Conservation (phyloP, 2,113 vertebrate species). For the Phocoena sinus region DNA sequence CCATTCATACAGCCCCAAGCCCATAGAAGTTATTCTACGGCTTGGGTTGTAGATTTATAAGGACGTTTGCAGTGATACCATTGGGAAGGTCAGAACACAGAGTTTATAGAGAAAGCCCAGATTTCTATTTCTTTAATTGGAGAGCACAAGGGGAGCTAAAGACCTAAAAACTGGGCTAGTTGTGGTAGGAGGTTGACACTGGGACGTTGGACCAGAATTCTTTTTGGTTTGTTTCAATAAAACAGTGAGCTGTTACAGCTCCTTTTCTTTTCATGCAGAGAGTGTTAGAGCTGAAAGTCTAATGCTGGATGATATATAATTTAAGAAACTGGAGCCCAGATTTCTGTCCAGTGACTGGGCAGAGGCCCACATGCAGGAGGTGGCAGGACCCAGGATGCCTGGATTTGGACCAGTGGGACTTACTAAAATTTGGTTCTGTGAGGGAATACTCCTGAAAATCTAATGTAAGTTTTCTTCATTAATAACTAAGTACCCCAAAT, state of each 20-base stretch:
- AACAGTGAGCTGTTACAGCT: not conserved
- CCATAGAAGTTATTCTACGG: not conserved
- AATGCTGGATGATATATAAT: not conserved
- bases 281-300: not conserved
- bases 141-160: not conserved
- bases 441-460: not conserved
- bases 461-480: not conserved
- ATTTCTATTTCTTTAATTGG: not conserved
- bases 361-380: not conserved
- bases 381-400: not conserved
- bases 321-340: not conserved
- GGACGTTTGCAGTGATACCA: not conserved
- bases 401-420: not conserved
- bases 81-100: not conserved
- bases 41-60: not conserved
- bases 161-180: rapidly evolving
- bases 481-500: not conserved
- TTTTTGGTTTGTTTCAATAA: not conserved
- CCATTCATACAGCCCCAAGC: not conserved
- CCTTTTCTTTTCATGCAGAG: not conserved
- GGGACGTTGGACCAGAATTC: not conserved
- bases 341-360: not conserved
- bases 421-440: not conserved
- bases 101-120: not conserved
- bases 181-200: rapidly evolving